Evolutionary conservation across 1,140 invertebrate genomes (phyloP).

Genomic region (Euglossa dilemma): DNA sequence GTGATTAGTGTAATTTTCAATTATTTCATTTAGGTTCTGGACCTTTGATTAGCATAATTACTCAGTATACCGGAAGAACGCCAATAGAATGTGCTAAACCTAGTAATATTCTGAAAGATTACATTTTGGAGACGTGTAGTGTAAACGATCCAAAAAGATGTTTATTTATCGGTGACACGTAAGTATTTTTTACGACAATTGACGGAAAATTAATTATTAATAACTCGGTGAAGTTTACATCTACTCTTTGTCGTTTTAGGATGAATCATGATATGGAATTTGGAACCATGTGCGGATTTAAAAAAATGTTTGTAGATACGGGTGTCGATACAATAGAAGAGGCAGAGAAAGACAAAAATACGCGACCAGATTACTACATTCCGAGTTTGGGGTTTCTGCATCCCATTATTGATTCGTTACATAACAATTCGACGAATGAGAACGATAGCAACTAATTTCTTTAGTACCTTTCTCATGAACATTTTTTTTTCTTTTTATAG

Average conservation of each 20-base stretch:
- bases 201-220: background rate
- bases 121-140: slow-evolving; percentile 76
- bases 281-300: slow-evolving; percentile 82
- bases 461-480: background rate
- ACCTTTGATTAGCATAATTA: slow-evolving; percentile 80
- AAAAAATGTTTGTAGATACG: slow-evolving; percentile 60
- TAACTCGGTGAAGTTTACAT: background rate
- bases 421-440: background rate
- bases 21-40: slow-evolving; percentile 79
- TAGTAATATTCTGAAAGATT: slow-evolving; percentile 79
- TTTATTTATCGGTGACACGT: slow-evolving; percentile 86
- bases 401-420: background rate
- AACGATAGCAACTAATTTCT: too few relatives aligned
- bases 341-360: background rate
- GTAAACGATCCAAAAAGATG: slow-evolving; percentile 82
- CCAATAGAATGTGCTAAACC: slow-evolving; percentile 83
- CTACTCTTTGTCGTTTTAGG: slow-evolving; percentile 66
- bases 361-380: slow-evolving; percentile 52
- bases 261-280: slow-evolving; percentile 84
- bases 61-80: slow-evolving; percentile 74
- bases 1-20: background rate
- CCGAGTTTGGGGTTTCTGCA: slow-evolving; percentile 28
- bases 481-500: too few relatives aligned
- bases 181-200: slow-evolving; percentile 48
- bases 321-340: slow-evolving; percentile 33